Evolutionary conservation across 1,140 invertebrate species (phyloP).

Genomic region (Diuraphis noxia): DNA sequence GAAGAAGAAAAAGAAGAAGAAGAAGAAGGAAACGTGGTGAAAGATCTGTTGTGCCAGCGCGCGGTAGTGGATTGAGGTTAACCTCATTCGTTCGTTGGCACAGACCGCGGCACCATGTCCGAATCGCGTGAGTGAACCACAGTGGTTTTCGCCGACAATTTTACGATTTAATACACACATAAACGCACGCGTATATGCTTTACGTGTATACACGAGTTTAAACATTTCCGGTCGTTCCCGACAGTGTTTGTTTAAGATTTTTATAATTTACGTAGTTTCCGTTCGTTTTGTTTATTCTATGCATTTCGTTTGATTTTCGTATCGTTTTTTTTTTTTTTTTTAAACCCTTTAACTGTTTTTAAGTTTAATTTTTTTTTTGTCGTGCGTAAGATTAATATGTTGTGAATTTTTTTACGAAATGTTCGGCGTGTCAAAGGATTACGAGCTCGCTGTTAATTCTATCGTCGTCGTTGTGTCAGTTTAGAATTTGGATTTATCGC

Average conservation of each 20-base stretch:
- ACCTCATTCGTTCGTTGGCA: constrained; percentile 54
- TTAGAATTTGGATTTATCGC: background rate
- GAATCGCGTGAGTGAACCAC: constrained; percentile 50
- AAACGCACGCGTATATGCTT: background rate
- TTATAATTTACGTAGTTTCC: background rate
- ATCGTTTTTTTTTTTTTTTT: no score
- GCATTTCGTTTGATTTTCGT: background rate
- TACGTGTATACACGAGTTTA: background rate
- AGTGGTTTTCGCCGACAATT: background rate
- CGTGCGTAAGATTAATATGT: background rate
- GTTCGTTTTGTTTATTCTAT: background rate
- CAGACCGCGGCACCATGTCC: constrained; percentile 50
- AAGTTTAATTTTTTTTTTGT: background rate
- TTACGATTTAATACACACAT: constrained; percentile 9
- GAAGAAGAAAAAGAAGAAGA: constrained; percentile 39
- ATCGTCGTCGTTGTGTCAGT: background rate
- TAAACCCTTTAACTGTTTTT: background rate
- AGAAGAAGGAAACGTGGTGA: constrained; percentile 48
- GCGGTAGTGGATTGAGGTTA: constrained; percentile 50
- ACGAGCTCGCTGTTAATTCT: background rate
- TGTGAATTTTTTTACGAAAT: background rate
- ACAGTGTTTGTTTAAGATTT: background rate
- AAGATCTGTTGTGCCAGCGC: constrained; percentile 47
- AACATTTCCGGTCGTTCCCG: background rate
- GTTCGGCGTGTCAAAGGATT: background rate